Evolutionary conservation across 2,797 vertebrate species (phyloP).

Genomic region (Oreochromis mossambicus): DNA sequence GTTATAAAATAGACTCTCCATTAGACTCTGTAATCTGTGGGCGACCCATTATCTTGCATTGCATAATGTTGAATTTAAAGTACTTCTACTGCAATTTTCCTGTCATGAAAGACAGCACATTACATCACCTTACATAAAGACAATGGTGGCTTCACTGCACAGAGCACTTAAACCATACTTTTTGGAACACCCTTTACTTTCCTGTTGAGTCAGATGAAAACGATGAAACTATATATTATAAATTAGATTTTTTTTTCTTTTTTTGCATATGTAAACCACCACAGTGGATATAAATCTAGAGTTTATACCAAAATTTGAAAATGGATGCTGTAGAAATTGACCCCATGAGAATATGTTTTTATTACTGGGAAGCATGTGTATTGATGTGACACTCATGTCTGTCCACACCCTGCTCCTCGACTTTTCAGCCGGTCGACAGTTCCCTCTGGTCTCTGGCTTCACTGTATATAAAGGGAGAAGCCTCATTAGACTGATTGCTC

Average conservation of each 20-base stretch:
- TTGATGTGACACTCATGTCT: not conserved
- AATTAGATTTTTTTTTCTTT: not conserved
- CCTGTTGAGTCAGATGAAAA: not conserved
- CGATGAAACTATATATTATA: not conserved
- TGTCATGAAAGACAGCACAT: not conserved
- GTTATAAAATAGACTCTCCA: not conserved
- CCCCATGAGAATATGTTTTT: not conserved
- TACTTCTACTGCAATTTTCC: not conserved
- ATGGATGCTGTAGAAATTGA: not conserved
- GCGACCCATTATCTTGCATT: not conserved
- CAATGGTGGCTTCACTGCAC: not conserved
- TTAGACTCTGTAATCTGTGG: not conserved
- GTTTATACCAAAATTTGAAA: not conserved
- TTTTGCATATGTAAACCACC: not conserved
- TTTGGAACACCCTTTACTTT: not conserved
- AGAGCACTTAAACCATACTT: not conserved
- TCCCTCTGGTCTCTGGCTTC: not conserved
- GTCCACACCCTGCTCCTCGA: not conserved
- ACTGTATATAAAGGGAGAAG: not conserved
- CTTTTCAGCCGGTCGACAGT: rapidly evolving
- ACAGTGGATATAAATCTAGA: not conserved
- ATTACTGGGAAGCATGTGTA: not conserved
- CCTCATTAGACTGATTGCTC: not conserved
- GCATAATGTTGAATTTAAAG: not conserved
- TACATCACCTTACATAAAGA: not conserved